Evolutionary conservation across 2,888 invertebrate genomes (phyloP).

Genomic region (Himalopsyche japonica): DNA sequence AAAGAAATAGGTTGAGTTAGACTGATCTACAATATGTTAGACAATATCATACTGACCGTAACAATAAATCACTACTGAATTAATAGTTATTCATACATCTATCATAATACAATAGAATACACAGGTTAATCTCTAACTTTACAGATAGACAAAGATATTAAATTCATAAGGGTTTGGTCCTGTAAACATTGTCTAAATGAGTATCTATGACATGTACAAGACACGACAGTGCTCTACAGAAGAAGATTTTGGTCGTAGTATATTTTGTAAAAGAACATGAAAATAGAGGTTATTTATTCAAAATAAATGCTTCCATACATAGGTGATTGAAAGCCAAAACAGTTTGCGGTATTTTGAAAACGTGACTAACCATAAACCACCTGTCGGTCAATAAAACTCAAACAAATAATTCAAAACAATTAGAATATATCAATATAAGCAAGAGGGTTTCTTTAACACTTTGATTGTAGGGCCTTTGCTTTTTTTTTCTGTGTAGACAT

Average conservation of each 20-base stretch:
- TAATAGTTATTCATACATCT: neutral
- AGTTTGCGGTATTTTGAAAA: neutral
- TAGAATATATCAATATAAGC: too few relatives aligned
- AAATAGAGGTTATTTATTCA: slow-evolving; percentile 11
- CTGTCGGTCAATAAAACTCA: too few relatives aligned
- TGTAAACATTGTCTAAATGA: neutral
- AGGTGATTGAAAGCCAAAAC: neutral
- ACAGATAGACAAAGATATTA: neutral
- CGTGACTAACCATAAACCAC: too few relatives aligned
- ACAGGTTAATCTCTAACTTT: neutral
- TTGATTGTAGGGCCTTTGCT: too few relatives aligned
- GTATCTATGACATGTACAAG: neutral
- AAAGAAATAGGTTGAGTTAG: too few relatives aligned
- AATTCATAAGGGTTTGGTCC: neutral
- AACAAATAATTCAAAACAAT: too few relatives aligned
- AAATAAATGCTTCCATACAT: slow-evolving; percentile 17
- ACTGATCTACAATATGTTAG: neutral
- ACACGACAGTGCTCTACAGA: slow-evolving; percentile 6
- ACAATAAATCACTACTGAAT: neutral
- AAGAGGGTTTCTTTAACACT: too few relatives aligned
- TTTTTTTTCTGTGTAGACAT: too few relatives aligned
- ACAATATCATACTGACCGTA: neutral
- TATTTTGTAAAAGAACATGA: slow-evolving; percentile 17
- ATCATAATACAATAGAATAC: neutral
- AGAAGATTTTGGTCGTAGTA: slow-evolving; percentile 19